Evolutionary conservation across 2,113 vertebrate species (phyloP), one percentile per base, ranked within the genome.

Genomic region (Toxotes chatareus): DNA sequence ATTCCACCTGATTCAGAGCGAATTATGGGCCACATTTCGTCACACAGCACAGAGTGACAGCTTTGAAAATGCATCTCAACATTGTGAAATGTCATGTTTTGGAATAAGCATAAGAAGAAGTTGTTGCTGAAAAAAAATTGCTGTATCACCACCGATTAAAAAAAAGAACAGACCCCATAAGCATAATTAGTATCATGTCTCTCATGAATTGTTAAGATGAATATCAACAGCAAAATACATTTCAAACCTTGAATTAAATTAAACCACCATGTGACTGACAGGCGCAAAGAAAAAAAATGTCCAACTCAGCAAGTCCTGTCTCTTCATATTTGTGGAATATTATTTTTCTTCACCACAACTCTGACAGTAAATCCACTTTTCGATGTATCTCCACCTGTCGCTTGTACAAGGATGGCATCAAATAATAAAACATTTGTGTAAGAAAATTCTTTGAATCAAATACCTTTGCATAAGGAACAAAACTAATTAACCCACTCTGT

Each of bases 11-110:
- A 73, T 71, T 71, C 46, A 1, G 27, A 61, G 63, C 32, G 27
- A 86, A 71, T 75, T 36, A 62, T 27, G 63, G 42, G 31, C 51
- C 53, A 23, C 32, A 36, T 80, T 86, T 82, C 60, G 66, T 63
- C 17, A 36, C n/a, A 8, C 16, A 40, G 73, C 11, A 2, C 49
- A 53, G 57, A 61, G 32, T 67, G 77, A 32, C 17, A 7, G 40
- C 80, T 67, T 73, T 59, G 71, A 79, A 64, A 82, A 61, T 6
- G 27, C 53, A 31, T 61, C 12, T 34, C 34, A 74, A 64, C 32
- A 23, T 56, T 65, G 23, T 23, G 63, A 82, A 76, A 86, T 73
- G 66, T 64, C 80, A 72, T 44, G 66, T 76, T 74, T 65, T 27
- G 36, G 59, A 65, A 51, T 27, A 27, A 27, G 27, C 27, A 27